These are phyloP conservation scores for Margarornis squamiger DNA, from an alignment of 2,797 vertebrate species.

Conservation along the genomic window DNA sequence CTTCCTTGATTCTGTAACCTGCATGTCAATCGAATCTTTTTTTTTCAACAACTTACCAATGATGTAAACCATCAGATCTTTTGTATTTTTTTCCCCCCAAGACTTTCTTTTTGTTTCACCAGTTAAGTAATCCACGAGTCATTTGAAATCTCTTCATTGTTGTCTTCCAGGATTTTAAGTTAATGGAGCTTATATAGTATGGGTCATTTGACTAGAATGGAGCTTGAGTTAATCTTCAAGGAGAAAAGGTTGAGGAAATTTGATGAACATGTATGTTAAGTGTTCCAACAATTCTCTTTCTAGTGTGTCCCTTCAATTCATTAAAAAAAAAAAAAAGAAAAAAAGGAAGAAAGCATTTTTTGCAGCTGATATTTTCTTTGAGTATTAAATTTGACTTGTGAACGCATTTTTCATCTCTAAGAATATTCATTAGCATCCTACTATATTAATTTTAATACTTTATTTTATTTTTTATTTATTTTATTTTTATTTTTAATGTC, in stretches of 20 bases:
- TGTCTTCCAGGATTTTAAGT: not conserved
- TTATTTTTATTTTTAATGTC: too few relatives aligned
- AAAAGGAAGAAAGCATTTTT: not conserved
- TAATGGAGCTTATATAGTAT: not conserved
- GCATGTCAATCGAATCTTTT: not conserved
- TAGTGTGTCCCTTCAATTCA: not conserved
- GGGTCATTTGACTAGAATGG: not conserved
- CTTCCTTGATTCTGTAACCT: not conserved
- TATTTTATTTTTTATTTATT: too few relatives aligned
- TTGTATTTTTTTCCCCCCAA: not conserved
- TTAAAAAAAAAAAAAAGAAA: not conserved
- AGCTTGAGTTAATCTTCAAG: not conserved
- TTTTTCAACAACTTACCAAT: not conserved
- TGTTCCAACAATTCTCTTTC: not conserved
- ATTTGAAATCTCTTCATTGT: not conserved
- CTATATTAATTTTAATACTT: not conserved
- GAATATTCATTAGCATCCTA: not conserved
- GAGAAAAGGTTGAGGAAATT: not conserved
- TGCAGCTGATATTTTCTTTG: not conserved
- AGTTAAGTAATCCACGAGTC: not conserved
- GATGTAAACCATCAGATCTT: not conserved
- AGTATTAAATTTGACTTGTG: not conserved
- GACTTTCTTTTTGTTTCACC: not conserved
- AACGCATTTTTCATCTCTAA: not conserved
- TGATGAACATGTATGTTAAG: not conserved